phyloP scores from a whole-genome alignment of 2,113 vertebrate genomes.

The Labrus mixtus region DNA sequence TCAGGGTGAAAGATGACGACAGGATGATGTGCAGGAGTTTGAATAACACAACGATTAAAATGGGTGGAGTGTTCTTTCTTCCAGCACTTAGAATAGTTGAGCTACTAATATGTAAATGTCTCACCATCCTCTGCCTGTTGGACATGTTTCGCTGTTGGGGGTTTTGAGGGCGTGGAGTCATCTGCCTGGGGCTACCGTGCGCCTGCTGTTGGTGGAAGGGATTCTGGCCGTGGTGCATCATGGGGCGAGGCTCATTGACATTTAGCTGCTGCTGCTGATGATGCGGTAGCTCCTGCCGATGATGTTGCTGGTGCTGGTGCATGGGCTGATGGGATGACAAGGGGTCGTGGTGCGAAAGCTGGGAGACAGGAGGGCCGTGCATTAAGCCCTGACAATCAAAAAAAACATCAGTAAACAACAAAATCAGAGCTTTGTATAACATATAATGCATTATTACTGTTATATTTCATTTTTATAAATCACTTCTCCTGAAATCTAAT shows the following conservation, averaged over 20 bases:
- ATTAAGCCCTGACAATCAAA: conserved; percentile 85
- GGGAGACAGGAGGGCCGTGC: conserved; percentile 87
- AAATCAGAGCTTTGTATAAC: neutral
- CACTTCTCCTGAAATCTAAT: neutral
- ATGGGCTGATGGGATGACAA: conserved; percentile 81
- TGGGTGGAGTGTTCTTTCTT: neutral
- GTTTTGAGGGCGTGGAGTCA: conserved; percentile 88
- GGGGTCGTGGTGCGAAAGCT: conserved; percentile 82
- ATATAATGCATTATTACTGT: too few relatives aligned
- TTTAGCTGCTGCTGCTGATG: conserved; percentile 79
- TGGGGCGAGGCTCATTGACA: conserved; percentile 77
- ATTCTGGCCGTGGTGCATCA: conserved; percentile 89
- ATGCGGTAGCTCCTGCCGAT: conserved; percentile 83
- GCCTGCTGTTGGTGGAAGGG: conserved; percentile 90
- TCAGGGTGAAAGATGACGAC: neutral
- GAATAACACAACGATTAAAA: neutral
- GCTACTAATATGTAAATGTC: conserved; percentile 58
- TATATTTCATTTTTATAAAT: neutral
- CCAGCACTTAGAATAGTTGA: conserved; percentile 13
- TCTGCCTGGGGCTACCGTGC: conserved; percentile 86
- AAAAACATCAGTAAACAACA: neutral
- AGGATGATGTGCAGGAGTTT: neutral
- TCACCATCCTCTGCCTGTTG: conserved; percentile 90
- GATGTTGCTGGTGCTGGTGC: conserved; percentile 86
- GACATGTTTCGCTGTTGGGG: conserved; percentile 81